A percentile compares a stretch with the other conserved stretches of the same genome.
These are phyloP conservation scores for Myotis myotis DNA, from an alignment of 2,797 vertebrate species.

Conservation along the genomic window DNA sequence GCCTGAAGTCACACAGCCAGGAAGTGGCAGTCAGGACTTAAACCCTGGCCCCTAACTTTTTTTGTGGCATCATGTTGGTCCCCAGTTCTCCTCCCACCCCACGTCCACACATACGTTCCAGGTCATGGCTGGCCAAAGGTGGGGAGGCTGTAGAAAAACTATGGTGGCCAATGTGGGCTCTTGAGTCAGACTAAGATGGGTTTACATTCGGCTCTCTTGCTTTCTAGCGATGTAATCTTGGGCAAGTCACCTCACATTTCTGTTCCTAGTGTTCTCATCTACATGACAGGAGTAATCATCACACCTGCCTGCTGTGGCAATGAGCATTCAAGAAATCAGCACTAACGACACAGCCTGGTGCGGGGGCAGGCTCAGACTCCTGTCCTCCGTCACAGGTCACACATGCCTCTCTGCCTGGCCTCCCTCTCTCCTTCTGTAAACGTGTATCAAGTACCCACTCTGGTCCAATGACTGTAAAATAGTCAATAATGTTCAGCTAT, in stretches of 20 bases:
- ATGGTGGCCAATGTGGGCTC: rapidly evolving
- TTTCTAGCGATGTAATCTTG: not conserved
- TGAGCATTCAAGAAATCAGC: not conserved
- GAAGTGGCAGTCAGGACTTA: not conserved
- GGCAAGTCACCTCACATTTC: not conserved
- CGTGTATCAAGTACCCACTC: not conserved
- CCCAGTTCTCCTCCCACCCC: rapidly evolving
- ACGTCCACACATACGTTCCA: not conserved
- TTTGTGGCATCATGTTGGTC: not conserved
- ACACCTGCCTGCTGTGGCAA: rapidly evolving
- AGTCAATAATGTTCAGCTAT: too few relatives aligned
- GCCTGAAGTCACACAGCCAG: not conserved
- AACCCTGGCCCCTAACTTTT: not conserved
- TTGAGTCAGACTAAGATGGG: not conserved
- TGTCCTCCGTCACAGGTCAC: not conserved
- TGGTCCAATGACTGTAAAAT: not conserved
- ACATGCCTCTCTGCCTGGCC: not conserved
- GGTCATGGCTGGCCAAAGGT: not conserved
- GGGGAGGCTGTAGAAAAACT: not conserved
- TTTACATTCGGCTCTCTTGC: not conserved
- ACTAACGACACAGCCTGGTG: rapidly evolving
- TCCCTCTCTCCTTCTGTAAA: not conserved
- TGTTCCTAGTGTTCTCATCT: not conserved
- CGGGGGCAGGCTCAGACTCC: not conserved
- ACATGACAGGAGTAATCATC: rapidly evolving